Percentiles rank a stretch among this genome's conserved stretches.
Conservation (phyloP, 2,888 invertebrate species). For the Caenorhabditis sp. region DNA sequence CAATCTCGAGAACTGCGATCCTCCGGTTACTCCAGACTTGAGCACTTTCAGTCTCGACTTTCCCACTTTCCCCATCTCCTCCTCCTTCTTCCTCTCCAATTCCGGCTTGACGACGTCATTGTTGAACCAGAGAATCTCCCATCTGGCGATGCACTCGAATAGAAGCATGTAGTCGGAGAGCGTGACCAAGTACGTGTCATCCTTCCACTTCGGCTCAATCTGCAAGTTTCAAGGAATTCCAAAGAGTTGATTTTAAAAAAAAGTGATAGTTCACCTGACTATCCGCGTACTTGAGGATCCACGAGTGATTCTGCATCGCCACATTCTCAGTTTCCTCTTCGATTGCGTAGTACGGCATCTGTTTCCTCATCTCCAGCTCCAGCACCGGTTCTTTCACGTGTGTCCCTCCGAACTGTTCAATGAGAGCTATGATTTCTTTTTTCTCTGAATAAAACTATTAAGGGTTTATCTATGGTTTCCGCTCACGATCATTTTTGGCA, state of each 20-base stretch:
- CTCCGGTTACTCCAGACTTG: not conserved
- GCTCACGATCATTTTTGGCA: not conserved
- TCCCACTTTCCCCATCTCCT: not conserved
- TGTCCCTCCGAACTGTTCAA: not conserved
- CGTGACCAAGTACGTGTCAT: not conserved
- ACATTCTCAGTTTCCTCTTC: not conserved
- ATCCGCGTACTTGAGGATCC: conserved; percentile 6
- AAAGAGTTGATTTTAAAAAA: no score
- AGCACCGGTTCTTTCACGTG: not conserved
- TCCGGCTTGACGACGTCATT: not conserved
- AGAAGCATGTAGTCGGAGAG: not conserved
- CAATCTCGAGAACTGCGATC: no score
- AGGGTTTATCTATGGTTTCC: no score
- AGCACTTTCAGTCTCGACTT: not conserved
- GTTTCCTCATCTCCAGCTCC: not conserved
- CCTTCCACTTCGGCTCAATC: not conserved
- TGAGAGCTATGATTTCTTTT: not conserved
- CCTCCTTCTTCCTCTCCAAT: not conserved
- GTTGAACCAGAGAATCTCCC: not conserved
- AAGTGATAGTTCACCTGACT: not conserved
- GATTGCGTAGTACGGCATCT: not conserved
- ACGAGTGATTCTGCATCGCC: not conserved
- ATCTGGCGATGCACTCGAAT: not conserved
- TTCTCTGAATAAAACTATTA: conserved; percentile 5
- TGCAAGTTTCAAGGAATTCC: not conserved